Evolutionary conservation across 1,140 invertebrate species (phyloP), one percentile per base, ranked within the genome.

Genomic region (Magallana angulata): DNA sequence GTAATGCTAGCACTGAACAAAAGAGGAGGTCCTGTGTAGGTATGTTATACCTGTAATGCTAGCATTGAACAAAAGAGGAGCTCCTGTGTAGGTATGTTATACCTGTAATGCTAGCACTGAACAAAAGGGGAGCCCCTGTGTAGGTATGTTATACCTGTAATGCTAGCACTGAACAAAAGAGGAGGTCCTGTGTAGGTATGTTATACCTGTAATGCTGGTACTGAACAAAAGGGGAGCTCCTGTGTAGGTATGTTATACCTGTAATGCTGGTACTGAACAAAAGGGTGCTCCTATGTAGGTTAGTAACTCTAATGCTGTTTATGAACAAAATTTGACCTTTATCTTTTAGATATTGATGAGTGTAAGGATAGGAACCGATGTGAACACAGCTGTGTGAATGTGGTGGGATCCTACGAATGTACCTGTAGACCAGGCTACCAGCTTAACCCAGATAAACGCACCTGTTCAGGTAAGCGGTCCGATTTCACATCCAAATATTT

Each of bases 381-480:
- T 91, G 96, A 98, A 90, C 98, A 98, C 48, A 88, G 84, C 18
- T 94, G 93, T 89, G 85, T 92, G 30, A 93, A 93, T 82, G 89
- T 92, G 4, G 60, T 91, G 57, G 93, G 93, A 58, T 92, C 92
- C 1, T 94, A 90, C 81, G 90, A 91, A 58, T 93, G 93, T 86
- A 90, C 88, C 8, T 99, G 98, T 93, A 96, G 96, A 7, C 94
- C 96, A 16, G 98, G 98, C 8, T 97, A 97, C 57, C 96, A 94
- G 85, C 94, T 97, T 4, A 94, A 95, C 16, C 90, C 92, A 4
- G 96, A 97, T 92, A 96, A 96, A 89, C 93, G 97, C 96, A 95
- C 97, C 94, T 95, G 97, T 91, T 84, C 91, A 91, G 94, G 94
- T 95, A 85, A 82, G 16, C 8, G 56, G 18, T 14, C 18, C 14